phyloP scores from a whole-genome alignment of 1,140 invertebrate species.

The Cotesia glomerata region DNA sequence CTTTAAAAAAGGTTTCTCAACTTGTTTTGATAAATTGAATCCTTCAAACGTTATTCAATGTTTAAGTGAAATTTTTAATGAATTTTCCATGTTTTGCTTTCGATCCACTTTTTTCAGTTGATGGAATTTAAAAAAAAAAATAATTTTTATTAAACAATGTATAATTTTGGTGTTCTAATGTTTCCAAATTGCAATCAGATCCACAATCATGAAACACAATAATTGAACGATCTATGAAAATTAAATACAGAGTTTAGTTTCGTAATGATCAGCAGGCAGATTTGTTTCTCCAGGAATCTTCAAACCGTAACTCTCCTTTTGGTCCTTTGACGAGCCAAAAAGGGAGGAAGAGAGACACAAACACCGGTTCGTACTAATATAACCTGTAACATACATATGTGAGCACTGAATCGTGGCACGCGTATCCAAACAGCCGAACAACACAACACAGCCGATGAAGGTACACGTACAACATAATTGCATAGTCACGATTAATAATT shows the following conservation, averaged over 20 bases:
- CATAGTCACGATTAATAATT: constrained; percentile 59
- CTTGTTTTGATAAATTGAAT: not conserved
- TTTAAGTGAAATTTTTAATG: not conserved
- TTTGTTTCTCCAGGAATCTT: constrained; percentile 13
- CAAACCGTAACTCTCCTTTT: not conserved
- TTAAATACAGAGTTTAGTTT: constrained; percentile 32
- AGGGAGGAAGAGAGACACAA: not conserved
- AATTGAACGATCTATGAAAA: constrained; percentile 11
- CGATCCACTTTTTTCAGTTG: no score
- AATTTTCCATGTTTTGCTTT: not conserved
- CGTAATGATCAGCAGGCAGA: constrained; percentile 33
- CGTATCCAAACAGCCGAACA: constrained; percentile 47
- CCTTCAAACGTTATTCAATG: not conserved
- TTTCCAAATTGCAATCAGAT: not conserved
- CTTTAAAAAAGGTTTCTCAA: not conserved
- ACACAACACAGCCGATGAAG: constrained; percentile 25
- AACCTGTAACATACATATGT: not conserved
- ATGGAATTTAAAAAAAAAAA: no score
- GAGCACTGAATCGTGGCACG: constrained; percentile 23
- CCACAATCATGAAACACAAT: not conserved
- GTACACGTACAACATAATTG: constrained; percentile 51
- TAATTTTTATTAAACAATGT: no score
- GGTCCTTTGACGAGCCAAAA: not conserved
- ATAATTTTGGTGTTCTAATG: not conserved
- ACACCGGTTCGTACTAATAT: not conserved